Evolutionary conservation across 2,888 invertebrate genomes (phyloP), one percentile per base, ranked within the genome.

Genomic region (Tetragnatha montana): DNA sequence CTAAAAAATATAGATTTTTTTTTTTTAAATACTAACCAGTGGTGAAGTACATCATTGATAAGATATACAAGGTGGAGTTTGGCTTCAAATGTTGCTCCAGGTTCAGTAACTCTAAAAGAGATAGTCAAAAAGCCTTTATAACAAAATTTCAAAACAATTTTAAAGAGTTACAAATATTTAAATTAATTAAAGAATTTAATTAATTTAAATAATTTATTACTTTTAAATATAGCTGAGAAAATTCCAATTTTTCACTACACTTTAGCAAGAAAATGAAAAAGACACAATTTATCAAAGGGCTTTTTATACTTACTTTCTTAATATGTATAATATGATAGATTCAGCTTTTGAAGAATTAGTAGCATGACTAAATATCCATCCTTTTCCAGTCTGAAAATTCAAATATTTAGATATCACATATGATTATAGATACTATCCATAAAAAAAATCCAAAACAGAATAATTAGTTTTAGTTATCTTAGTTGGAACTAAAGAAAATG

Each of bases 41-140:
- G 98, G 94, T 99, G 99, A 84, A 99, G 95, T 91, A 99, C 97
- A 95, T 99, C 99, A 95, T 99, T 99, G 93, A 99, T 97, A 93
- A 99, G 95, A 95, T 99, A 99, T 93, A 99, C 98, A 94, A 99
- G 96, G 95, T 99, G 99, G 89, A 99, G 96, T 94, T 98, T 97
- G 94, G 97, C 96, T 92, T 96, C 96, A 95, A 99, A 99, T 79
- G 96, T 95, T 83, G 96, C 95, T 79, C 94, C 94, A 87, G 95
- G 95, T 92, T 95, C 95, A 91, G 95, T 95, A 51, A 96, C 95
- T 93, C 96, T 96, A 93, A 92, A 90, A 76, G 91, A 81, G 83
- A 91, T 47, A 75, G 60, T 49, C 14, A 79, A 92, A 92, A 84
- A 80, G 85, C 17, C 60, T 35, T 35, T 35, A 60, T 60, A 60